These are phyloP conservation scores for Yponomeuta sedellus DNA, from an alignment of 2,888 invertebrate species.

Conservation along the genomic window DNA sequence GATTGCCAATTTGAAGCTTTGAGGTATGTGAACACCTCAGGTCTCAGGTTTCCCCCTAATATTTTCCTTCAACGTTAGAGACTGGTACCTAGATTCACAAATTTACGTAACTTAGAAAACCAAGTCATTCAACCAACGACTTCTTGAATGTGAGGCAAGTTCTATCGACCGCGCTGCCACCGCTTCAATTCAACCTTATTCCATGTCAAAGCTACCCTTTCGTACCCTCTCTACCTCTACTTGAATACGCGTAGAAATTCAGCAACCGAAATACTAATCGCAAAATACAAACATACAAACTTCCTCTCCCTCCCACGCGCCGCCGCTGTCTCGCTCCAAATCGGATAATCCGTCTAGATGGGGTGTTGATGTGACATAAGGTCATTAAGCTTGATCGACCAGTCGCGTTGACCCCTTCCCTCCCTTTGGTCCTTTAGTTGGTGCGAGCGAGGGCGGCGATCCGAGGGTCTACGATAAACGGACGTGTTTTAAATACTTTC, in stretches of 20 bases:
- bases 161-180: too few relatives aligned
- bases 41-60: too few relatives aligned
- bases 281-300: conserved; percentile 25
- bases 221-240: background rate
- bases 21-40: too few relatives aligned
- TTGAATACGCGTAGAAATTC: background rate
- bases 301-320: conserved; percentile 28
- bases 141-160: too few relatives aligned
- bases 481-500: background rate
- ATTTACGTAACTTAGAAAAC: too few relatives aligned
- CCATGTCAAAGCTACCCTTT: background rate
- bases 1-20: too few relatives aligned
- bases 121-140: too few relatives aligned
- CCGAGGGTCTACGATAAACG: background rate
- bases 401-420: conserved; percentile 20
- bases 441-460: background rate
- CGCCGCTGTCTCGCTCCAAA: conserved; percentile 41
- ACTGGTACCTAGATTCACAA: too few relatives aligned
- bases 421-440: background rate
- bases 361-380: conserved; percentile 22
- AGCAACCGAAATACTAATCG: conserved; percentile 11
- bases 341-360: conserved; percentile 35
- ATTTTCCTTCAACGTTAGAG: too few relatives aligned
- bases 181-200: too few relatives aligned
- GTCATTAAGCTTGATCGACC: conserved; percentile 33